These are phyloP conservation scores for Ennomos fuscantarius DNA, from an alignment of 2,888 invertebrate species.

Conservation along the genomic window DNA sequence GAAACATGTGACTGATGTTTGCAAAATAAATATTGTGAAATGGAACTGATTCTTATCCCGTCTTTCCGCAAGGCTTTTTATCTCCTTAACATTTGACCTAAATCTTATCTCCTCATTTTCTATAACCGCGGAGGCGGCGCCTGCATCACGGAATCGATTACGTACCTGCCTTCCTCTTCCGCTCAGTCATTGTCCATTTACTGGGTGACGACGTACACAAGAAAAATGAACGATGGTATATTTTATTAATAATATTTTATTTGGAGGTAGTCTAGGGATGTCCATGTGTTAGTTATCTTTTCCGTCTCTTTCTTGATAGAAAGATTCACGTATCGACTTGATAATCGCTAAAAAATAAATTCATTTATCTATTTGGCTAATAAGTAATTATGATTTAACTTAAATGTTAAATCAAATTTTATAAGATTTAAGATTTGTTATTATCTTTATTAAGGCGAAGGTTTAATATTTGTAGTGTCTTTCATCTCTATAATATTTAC, in stretches of 20 bases:
- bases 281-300: background rate
- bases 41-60: slow-evolving; percentile 3
- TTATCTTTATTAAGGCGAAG: too few relatives aligned
- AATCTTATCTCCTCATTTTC: slow-evolving; percentile 34
- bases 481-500: too few relatives aligned
- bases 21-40: slow-evolving; percentile 11
- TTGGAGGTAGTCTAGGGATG: slow-evolving; percentile 2
- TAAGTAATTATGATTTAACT: too few relatives aligned
- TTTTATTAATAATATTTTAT: slow-evolving; percentile 26
- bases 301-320: too few relatives aligned
- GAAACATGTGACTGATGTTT: background rate
- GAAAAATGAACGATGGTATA: slow-evolving; percentile 28
- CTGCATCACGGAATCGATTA: slow-evolving; percentile 45
- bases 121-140: slow-evolving; percentile 34
- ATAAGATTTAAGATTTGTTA: too few relatives aligned
- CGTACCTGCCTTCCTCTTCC: slow-evolving; percentile 35
- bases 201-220: slow-evolving; percentile 29
- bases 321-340: too few relatives aligned
- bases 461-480: too few relatives aligned
- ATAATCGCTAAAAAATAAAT: too few relatives aligned
- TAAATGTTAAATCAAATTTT: too few relatives aligned
- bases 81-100: slow-evolving; percentile 25
- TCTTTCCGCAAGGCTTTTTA: slow-evolving; percentile 15
- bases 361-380: too few relatives aligned
- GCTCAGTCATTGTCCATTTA: slow-evolving; percentile 44